Percentiles rank a stretch among this genome's conserved stretches.
Evolutionary conservation across 1,140 invertebrate species (phyloP).

Genomic region (Asobara japonica): DNA sequence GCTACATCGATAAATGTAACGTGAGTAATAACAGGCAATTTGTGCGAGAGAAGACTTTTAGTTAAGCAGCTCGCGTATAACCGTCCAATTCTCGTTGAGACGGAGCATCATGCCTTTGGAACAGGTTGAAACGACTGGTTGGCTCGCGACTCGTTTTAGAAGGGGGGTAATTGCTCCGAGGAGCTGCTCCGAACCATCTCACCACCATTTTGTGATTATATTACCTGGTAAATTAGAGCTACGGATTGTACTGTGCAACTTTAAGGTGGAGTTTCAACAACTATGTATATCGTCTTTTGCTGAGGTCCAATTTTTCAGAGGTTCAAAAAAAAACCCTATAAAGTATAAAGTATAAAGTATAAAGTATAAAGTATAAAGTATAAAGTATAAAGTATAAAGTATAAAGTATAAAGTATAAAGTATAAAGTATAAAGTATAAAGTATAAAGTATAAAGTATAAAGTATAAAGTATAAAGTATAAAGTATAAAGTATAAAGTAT

Average conservation of each 20-base stretch:
- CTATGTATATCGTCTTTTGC: no score
- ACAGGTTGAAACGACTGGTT: constrained; percentile 27
- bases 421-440: no score
- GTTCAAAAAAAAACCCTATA: no score
- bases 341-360: no score
- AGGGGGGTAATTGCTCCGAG: constrained; percentile 54
- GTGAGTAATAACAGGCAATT: constrained; percentile 63
- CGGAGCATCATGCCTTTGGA: constrained; percentile 17
- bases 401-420: no score
- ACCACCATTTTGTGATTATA: constrained; percentile 47
- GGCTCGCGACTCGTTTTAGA: constrained; percentile 23
- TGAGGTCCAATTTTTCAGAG: no score
- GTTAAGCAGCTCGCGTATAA: constrained; percentile 49
- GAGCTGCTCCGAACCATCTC: constrained; percentile 45
- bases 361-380: no score
- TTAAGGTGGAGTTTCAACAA: constrained; percentile 21
- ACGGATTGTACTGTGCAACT: constrained; percentile 2
- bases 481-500: no score
- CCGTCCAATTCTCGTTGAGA: constrained; percentile 24
- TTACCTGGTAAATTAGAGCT: constrained; percentile 28
- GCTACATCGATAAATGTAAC: constrained; percentile 57
- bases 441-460: no score
- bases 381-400: no score
- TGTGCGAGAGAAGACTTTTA: constrained; percentile 59
- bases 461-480: no score